phyloP scores from a whole-genome alignment of 2,888 invertebrate genomes.

The Idaea straminata region DNA sequence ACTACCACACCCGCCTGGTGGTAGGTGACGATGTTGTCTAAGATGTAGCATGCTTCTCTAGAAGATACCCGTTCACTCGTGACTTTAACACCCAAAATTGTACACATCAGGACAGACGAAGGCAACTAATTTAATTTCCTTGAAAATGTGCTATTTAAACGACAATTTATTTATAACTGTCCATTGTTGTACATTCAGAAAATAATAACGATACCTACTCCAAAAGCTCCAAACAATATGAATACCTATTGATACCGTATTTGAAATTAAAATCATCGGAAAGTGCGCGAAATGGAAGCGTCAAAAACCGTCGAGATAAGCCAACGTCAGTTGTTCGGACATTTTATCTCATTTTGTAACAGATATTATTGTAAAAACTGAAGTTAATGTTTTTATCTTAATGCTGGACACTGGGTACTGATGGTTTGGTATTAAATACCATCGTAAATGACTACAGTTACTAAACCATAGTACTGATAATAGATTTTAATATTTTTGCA shows the following conservation, averaged over 20 bases:
- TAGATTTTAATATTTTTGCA: no score
- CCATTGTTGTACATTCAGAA: neutral
- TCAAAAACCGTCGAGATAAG: neutral
- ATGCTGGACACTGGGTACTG: neutral
- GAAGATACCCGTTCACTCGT: no score
- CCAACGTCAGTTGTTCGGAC: neutral
- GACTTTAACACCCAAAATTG: no score
- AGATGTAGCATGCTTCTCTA: no score
- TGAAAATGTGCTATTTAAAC: neutral
- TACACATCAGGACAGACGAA: no score
- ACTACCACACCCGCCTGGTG: no score
- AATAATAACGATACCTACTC: neutral
- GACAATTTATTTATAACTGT: neutral
- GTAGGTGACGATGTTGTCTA: no score
- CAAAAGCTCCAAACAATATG: neutral
- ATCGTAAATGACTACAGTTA: neutral
- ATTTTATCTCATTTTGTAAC: neutral
- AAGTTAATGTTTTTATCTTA: neutral
- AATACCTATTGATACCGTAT: neutral
- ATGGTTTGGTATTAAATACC: neutral
- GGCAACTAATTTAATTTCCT: no score
- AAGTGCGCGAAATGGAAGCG: neutral
- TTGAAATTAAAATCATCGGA: neutral
- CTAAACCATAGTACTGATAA: no score
- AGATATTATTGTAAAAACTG: neutral